A percentile compares a stretch with the other conserved stretches of the same genome.
phyloP scores from a whole-genome alignment of 2,888 invertebrate genomes.

The Zele albiditarsus region DNA sequence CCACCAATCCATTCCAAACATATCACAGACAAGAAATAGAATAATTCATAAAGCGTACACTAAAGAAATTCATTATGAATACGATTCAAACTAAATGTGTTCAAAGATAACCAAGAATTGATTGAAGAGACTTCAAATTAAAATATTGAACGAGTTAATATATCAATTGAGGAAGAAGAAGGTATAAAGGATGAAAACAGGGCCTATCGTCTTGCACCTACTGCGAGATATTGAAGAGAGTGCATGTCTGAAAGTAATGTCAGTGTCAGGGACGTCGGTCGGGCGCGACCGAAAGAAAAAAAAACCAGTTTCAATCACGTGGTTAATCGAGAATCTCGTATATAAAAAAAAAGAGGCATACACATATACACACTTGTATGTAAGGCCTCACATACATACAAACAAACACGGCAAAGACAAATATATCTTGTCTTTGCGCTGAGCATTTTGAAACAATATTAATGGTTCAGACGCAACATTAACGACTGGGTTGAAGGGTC shows the following conservation, averaged over 20 bases:
- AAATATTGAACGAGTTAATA: constrained; percentile 21
- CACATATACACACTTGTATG: constrained; percentile 17
- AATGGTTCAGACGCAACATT: constrained; percentile 49
- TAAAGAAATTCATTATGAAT: neutral
- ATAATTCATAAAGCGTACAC: neutral
- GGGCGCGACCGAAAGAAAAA: constrained; percentile 52
- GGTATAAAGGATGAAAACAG: neutral
- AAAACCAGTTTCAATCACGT: constrained; percentile 58
- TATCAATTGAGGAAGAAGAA: neutral
- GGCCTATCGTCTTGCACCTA: neutral
- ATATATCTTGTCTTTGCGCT: constrained; percentile 36
- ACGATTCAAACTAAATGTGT: neutral
- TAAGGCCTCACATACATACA: constrained; percentile 21
- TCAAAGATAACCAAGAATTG: neutral
- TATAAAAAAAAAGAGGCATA: neutral
- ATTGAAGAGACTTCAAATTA: constrained; percentile 17
- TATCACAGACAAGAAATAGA: neutral
- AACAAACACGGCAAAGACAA: constrained; percentile 42
- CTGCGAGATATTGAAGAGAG: neutral
- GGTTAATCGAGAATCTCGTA: constrained; percentile 42
- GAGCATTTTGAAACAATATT: constrained; percentile 63
- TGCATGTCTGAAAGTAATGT: constrained; percentile 50
- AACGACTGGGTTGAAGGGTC: constrained; percentile 11
- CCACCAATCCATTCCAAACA: neutral
- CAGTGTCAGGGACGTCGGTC: constrained; percentile 66